A percentile compares a stretch with the other conserved stretches of the same genome.
Conservation (phyloP, 2,888 invertebrate genomes). For the Spilarctia lutea region DNA sequence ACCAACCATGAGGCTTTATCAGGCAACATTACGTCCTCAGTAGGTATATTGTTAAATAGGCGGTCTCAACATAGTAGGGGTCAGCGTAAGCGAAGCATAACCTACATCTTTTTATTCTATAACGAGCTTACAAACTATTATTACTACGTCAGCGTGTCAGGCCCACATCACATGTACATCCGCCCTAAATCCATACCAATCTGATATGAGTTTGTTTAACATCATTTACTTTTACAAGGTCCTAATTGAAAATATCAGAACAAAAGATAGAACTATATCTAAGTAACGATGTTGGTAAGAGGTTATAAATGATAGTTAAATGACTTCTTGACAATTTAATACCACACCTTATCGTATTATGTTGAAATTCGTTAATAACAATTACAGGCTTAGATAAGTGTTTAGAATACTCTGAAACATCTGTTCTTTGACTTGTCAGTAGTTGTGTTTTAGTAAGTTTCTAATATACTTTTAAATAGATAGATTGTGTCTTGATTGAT, state of each 20-base stretch:
- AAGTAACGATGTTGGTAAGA: conserved; percentile 50
- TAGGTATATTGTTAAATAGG: conserved; percentile 68
- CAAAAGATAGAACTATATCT: conserved; percentile 58
- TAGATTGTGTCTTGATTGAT: conserved; percentile 80
- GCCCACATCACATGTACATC: conserved; percentile 82
- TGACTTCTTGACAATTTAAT: conserved; percentile 84
- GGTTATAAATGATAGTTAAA: conserved; percentile 76
- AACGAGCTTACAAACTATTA: conserved; percentile 81
- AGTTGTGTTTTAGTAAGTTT: conserved; percentile 63
- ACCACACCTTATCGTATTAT: conserved; percentile 65
- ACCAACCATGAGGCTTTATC: conserved; percentile 61
- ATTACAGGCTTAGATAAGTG: conserved; percentile 58
- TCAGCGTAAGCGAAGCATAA: conserved; percentile 76
- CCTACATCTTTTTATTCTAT: conserved; percentile 80
- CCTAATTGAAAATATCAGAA: conserved; percentile 49
- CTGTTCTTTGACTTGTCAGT: conserved; percentile 51
- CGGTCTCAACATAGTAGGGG: conserved; percentile 70
- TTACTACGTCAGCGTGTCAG: conserved; percentile 83
- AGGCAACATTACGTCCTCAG: conserved; percentile 54
- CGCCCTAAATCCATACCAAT: conserved; percentile 77
- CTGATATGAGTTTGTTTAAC: conserved; percentile 73
- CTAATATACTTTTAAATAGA: conserved; percentile 83
- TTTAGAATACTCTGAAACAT: conserved; percentile 54
- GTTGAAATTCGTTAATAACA: conserved; percentile 73
- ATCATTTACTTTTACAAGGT: conserved; percentile 62